Evolutionary conservation across 64 coral and sea anemone species (phyloP).

Genomic region (Cladopsammia gracilis): DNA sequence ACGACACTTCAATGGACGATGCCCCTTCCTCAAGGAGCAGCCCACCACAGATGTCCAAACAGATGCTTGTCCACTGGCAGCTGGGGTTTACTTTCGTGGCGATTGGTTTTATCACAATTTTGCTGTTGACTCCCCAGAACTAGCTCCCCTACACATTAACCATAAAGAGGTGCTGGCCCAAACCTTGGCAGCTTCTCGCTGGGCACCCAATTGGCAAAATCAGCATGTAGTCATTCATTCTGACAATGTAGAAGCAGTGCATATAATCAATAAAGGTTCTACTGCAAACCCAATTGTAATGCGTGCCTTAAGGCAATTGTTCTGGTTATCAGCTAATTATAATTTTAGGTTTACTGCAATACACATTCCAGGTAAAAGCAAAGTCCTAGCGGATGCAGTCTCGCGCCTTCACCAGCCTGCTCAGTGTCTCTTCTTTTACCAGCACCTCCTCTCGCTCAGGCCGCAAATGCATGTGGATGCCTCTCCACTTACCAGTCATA

Average conservation of each 20-base stretch:
- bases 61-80: neutral
- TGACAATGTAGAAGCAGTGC: no score
- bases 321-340: neutral
- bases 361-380: neutral
- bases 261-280: slow-evolving; percentile 39
- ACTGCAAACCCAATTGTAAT: neutral
- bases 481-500: neutral
- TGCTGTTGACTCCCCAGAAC: no score
- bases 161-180: neutral
- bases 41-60: slow-evolving; percentile 11
- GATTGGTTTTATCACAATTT: slow-evolving; percentile 4
- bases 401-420: neutral
- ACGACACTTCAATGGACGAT: neutral
- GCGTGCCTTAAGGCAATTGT: neutral
- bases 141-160: no score
- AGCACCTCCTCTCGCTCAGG: neutral
- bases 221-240: no score
- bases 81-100: neutral
- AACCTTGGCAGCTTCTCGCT: neutral
- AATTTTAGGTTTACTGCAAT: neutral
- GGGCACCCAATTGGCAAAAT: no score
- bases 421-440: neutral
- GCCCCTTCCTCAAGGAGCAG: neutral
- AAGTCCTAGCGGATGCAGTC: neutral
- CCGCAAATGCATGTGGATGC: neutral